These are phyloP conservation scores for Papilio polytes DNA, from an alignment of 1,140 invertebrate species.

Conservation along the genomic window DNA sequence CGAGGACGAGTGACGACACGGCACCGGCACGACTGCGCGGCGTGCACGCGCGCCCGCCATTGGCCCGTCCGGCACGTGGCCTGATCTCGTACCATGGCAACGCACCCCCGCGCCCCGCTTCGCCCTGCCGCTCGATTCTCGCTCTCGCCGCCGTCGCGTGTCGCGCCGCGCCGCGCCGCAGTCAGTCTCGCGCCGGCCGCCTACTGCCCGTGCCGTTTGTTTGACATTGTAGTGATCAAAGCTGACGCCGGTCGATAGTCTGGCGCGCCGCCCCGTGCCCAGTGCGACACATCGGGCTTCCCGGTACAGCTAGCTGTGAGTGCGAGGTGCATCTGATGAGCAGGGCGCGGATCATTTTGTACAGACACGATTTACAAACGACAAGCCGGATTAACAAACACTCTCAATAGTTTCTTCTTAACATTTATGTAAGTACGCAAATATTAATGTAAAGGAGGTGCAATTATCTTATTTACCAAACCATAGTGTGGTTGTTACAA, in stretches of 20 bases:
- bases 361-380: neutral
- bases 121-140: constrained; percentile 46
- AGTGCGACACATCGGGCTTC: constrained; percentile 36
- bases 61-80: constrained; percentile 77
- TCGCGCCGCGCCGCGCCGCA: constrained; percentile 58
- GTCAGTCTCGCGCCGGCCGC: constrained; percentile 50
- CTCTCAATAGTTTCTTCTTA: neutral
- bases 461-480: neutral
- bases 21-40: constrained; percentile 42
- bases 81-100: constrained; percentile 82
- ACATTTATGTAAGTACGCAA: constrained; percentile 11
- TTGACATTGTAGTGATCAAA: constrained; percentile 39
- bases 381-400: neutral
- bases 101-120: constrained; percentile 55
- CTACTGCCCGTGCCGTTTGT: constrained; percentile 40
- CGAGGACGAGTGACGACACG: constrained; percentile 26
- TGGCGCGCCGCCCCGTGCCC: constrained; percentile 48
- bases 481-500: neutral
- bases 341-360: neutral
- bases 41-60: constrained; percentile 56
- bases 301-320: constrained; percentile 31
- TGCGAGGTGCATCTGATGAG: constrained; percentile 27
- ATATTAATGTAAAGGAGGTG: neutral
- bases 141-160: constrained; percentile 46
- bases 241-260: constrained; percentile 65